A percentile compares a stretch with the other conserved stretches of the same genome.
Conservation (phyloP, 2,888 invertebrate species). For the Apamea monoglypha region DNA sequence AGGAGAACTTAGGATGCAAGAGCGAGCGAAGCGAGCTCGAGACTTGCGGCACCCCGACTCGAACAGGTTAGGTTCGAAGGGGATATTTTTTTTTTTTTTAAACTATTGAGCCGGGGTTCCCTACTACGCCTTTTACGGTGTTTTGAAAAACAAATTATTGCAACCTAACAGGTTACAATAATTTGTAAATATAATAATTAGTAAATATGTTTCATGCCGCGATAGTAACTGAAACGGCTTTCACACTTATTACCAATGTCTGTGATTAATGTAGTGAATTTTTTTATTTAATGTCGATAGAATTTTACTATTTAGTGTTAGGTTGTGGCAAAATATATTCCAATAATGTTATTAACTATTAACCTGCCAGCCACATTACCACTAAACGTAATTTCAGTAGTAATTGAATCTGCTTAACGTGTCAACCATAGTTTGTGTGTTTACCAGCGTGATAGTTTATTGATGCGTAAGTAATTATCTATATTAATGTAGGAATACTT, state of each 20-base stretch:
- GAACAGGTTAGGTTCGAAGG: no score
- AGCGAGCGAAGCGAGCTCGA: no score
- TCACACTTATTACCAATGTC: neutral
- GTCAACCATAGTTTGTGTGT: conserved; percentile 22
- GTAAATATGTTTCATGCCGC: no score
- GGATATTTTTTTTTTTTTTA: no score
- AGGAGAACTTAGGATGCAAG: no score
- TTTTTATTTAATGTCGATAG: neutral
- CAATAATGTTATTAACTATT: conserved; percentile 11
- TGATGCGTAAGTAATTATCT: neutral
- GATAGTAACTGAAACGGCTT: neutral
- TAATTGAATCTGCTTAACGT: conserved; percentile 33
- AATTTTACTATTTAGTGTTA: neutral
- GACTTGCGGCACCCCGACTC: no score
- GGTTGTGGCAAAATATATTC: conserved; percentile 3
- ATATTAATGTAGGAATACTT: neutral
- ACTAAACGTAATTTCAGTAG: conserved; percentile 26
- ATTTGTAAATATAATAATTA: no score
- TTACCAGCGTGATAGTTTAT: conserved; percentile 1
- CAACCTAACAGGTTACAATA: no score
- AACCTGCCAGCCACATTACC: conserved; percentile 22
- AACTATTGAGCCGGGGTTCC: no score
- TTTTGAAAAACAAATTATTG: no score
- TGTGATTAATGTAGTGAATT: neutral
- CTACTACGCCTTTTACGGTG: no score